Conservation (phyloP, 2,113 vertebrate genomes). For the Isurus oxyrinchus region DNA sequence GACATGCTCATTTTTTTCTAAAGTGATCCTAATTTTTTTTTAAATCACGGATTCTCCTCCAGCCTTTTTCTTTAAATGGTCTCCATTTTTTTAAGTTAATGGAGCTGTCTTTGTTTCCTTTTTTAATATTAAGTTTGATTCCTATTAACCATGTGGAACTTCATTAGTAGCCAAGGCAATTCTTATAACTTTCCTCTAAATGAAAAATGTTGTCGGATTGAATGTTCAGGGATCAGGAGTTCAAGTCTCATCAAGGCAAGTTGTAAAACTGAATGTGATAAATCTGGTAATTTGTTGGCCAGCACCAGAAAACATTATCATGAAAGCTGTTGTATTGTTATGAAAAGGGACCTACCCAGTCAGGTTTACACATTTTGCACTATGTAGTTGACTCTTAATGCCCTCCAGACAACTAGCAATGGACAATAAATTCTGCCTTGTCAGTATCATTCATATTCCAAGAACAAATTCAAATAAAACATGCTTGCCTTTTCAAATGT, state of each 20-base stretch:
- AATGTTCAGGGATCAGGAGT: neutral
- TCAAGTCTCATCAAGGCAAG: neutral
- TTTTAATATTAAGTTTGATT: neutral
- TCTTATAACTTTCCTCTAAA: neutral
- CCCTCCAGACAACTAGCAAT: neutral
- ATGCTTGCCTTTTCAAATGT: neutral
- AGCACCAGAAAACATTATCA: neutral
- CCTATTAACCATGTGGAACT: neutral
- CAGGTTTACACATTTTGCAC: neutral
- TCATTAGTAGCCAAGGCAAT: neutral
- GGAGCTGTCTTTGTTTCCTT: too few relatives aligned
- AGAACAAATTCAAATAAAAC: conserved; percentile 8
- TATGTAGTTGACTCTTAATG: neutral
- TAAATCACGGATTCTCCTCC: neutral
- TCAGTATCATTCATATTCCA: neutral
- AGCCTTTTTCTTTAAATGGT: neutral
- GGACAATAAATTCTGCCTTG: neutral
- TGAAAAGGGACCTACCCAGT: neutral
- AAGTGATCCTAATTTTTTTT: neutral
- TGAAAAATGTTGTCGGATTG: neutral
- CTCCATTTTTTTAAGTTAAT: neutral
- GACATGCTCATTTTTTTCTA: neutral
- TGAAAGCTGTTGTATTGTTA: neutral
- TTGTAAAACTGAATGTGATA: neutral
- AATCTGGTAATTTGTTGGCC: neutral